phyloP scores from a whole-genome alignment of 1,140 invertebrate genomes.

The Euwallacea similis region DNA sequence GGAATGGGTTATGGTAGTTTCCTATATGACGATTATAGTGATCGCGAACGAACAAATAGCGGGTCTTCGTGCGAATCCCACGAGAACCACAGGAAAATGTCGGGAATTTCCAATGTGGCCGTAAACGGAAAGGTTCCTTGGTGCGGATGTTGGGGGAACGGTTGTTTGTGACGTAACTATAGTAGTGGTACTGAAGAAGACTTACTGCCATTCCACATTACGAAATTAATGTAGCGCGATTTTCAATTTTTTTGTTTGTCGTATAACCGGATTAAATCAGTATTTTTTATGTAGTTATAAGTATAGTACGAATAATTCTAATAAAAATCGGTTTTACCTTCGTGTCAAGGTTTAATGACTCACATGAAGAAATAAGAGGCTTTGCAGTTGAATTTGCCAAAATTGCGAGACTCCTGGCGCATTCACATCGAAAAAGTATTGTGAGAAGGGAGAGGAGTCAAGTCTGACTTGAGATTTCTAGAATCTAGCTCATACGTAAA shows the following conservation, averaged over 20 bases:
- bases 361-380: no score
- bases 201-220: neutral
- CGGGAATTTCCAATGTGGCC: constrained; percentile 57
- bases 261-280: neutral
- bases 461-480: no score
- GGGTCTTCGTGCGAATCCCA: constrained; percentile 61
- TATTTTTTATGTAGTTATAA: neutral
- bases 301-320: neutral
- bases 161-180: constrained; percentile 65
- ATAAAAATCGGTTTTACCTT: neutral
- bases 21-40: constrained; percentile 56
- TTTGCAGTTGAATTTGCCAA: no score
- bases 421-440: no score
- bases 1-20: constrained; percentile 34
- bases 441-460: no score
- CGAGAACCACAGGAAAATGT: constrained; percentile 59
- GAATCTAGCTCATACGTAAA: no score
- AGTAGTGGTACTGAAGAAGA: neutral
- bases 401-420: no score
- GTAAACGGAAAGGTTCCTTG: constrained; percentile 74
- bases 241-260: neutral
- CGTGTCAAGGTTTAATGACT: no score
- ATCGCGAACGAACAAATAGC: constrained; percentile 71
- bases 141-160: constrained; percentile 88
- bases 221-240: neutral